Percentiles rank a stretch among this genome's conserved stretches.
phyloP scores from a whole-genome alignment of 2,113 vertebrate species.

The Phoxinus phoxinus region DNA sequence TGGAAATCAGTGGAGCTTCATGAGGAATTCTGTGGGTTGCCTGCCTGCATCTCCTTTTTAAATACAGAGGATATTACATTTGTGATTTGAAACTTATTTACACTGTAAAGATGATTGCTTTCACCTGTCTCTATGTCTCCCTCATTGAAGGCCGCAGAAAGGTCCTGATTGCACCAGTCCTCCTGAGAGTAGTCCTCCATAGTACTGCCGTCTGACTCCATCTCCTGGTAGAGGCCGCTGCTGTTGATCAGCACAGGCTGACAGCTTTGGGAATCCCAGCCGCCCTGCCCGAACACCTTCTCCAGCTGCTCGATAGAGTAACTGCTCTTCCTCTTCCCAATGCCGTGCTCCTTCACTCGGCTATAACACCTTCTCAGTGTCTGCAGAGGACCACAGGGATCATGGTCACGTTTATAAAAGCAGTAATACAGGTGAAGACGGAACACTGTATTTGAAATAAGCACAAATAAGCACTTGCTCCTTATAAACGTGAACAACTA shows the following conservation, averaged over 20 bases:
- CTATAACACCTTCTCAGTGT: slow-evolving; percentile 98
- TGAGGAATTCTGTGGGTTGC: not conserved
- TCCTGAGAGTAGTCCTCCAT: slow-evolving; percentile 97
- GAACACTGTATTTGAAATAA: not conserved
- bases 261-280: slow-evolving; percentile 97
- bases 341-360: slow-evolving; percentile 97
- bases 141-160: slow-evolving; percentile 90
- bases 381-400: slow-evolving; percentile 68
- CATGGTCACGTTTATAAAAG: not conserved
- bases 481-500: not conserved
- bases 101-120: not conserved
- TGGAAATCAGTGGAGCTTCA: not conserved
- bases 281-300: slow-evolving; percentile 97
- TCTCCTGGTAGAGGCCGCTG: slow-evolving; percentile 96
- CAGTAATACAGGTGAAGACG: not conserved
- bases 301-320: slow-evolving; percentile 99
- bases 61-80: not conserved
- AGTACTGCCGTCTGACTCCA: slow-evolving; percentile 96
- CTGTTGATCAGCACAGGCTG: slow-evolving; percentile 98
- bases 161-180: slow-evolving; percentile 97
- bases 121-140: slow-evolving; percentile 92
- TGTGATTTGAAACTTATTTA: not conserved
- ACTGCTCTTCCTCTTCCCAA: slow-evolving; percentile 98
- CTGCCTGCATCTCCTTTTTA: not conserved
- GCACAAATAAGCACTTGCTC: not conserved